A percentile compares a stretch with the other conserved stretches of the same genome.
Evolutionary conservation across 2,888 invertebrate genomes (phyloP).

Genomic region (Microchrysa polita): DNA sequence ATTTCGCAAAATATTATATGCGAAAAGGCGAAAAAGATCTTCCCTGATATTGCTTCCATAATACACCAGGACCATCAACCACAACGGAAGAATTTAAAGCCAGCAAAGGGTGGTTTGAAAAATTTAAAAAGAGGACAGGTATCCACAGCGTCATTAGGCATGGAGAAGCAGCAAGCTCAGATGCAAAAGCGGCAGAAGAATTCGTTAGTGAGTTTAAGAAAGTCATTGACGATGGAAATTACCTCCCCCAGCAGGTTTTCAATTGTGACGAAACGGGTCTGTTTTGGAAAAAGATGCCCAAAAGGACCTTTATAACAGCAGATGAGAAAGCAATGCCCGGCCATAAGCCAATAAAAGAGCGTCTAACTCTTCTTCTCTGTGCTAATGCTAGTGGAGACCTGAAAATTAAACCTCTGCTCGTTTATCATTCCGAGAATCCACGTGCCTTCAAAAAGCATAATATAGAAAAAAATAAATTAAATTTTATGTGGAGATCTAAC

Average conservation of each 20-base stretch:
- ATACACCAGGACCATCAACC: constrained; percentile 3
- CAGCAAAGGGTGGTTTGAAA: constrained; percentile 19
- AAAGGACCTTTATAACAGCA: background rate
- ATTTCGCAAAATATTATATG: constrained; percentile 2
- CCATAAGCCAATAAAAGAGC: constrained; percentile 48
- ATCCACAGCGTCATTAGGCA: background rate
- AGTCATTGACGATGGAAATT: background rate
- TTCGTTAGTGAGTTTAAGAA: background rate
- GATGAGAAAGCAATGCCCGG: constrained; percentile 38
- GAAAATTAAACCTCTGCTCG: constrained; percentile 44
- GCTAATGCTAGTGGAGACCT: constrained; percentile 45
- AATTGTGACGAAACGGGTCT: constrained; percentile 19
- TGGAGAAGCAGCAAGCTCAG: constrained; percentile 15
- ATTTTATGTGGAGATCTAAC: background rate
- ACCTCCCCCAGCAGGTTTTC: constrained; percentile 17
- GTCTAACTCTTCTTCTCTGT: constrained; percentile 41
- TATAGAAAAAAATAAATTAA: background rate
- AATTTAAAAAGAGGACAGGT: background rate
- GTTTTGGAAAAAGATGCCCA: constrained; percentile 13
- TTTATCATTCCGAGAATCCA: constrained; percentile 42
- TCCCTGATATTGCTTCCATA: background rate
- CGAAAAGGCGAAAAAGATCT: constrained; percentile 2
- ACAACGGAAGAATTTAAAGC: constrained; percentile 10
- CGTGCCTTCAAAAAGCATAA: constrained; percentile 43
- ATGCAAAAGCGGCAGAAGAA: background rate